A percentile compares a stretch with the other conserved stretches of the same genome.
phyloP scores from a whole-genome alignment of 2,888 invertebrate species.

The Leptopilina drosophilae region DNA sequence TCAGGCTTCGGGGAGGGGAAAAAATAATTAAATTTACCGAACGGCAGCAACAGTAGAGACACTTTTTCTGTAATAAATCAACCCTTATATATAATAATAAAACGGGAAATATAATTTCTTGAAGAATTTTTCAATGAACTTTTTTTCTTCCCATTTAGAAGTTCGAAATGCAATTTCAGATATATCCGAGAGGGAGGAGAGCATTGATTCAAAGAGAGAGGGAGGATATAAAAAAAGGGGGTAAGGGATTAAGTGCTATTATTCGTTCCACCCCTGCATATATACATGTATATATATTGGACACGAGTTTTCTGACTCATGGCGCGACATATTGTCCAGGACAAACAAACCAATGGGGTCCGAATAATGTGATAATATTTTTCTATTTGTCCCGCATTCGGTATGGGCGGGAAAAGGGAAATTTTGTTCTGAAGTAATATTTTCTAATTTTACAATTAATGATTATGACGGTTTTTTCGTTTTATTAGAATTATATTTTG shows the following conservation, averaged over 20 bases:
- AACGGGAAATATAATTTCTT: background rate
- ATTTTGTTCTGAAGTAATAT: too few relatives aligned
- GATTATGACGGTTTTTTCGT: too few relatives aligned
- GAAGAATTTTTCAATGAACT: conserved; percentile 19
- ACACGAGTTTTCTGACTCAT: conserved; percentile 32
- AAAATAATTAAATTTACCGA: conserved; percentile 55
- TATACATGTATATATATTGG: background rate
- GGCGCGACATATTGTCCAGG: conserved; percentile 23
- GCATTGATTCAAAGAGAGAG: conserved; percentile 20
- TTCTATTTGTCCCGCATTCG: too few relatives aligned
- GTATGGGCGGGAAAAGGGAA: too few relatives aligned
- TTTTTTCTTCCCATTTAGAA: background rate
- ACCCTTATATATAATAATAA: too few relatives aligned
- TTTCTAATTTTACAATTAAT: too few relatives aligned
- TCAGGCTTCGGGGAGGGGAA: background rate
- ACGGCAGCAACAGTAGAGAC: too few relatives aligned
- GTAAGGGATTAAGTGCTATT: conserved; percentile 33
- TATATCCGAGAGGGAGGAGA: background rate
- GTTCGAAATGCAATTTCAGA: conserved; percentile 20
- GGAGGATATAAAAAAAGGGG: conserved; percentile 29
- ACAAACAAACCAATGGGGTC: conserved; percentile 5
- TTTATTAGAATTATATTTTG: too few relatives aligned
- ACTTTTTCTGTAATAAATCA: too few relatives aligned
- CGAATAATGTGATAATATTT: background rate
- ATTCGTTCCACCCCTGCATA: conserved; percentile 16